Evolutionary conservation across 2,888 invertebrate genomes (phyloP).

Genomic region (Glyphotaelius pellucidus): DNA sequence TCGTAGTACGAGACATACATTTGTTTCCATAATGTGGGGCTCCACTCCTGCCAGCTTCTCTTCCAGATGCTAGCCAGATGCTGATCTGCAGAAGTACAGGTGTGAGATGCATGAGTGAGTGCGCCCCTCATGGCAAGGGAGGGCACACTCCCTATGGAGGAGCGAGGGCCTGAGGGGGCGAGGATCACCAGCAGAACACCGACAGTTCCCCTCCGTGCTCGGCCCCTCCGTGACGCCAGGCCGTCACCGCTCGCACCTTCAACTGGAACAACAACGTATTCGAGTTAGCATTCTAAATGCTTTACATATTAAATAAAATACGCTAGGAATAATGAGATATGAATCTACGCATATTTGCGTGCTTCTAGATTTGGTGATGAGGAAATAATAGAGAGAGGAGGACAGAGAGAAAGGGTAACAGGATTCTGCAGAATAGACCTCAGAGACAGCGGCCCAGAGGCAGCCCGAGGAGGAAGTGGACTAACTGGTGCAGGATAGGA

Average conservation of each 20-base stretch:
- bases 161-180: constrained; percentile 13
- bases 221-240: constrained; percentile 83
- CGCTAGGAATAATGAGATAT: no score
- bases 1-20: background rate
- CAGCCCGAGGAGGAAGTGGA: no score
- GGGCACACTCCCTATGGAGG: constrained; percentile 15
- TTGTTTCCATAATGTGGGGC: constrained; percentile 17
- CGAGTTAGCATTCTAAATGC: constrained; percentile 60
- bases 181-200: constrained; percentile 88
- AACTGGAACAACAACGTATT: constrained; percentile 76
- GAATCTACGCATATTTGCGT: background rate
- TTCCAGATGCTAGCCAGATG: background rate
- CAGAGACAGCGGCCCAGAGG: background rate
- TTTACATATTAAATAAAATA: background rate
- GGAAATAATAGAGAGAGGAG: background rate
- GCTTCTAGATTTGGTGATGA: background rate
- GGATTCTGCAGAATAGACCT: background rate
- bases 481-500: no score
- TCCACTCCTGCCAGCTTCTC: background rate
- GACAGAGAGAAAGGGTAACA: background rate
- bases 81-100: background rate
- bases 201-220: constrained; percentile 86
- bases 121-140: background rate
- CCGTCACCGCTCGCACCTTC: constrained; percentile 86
- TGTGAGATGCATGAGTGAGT: constrained; percentile 2